Conservation (phyloP, 2,113 vertebrate species). For the Festucalex cinctus region DNA sequence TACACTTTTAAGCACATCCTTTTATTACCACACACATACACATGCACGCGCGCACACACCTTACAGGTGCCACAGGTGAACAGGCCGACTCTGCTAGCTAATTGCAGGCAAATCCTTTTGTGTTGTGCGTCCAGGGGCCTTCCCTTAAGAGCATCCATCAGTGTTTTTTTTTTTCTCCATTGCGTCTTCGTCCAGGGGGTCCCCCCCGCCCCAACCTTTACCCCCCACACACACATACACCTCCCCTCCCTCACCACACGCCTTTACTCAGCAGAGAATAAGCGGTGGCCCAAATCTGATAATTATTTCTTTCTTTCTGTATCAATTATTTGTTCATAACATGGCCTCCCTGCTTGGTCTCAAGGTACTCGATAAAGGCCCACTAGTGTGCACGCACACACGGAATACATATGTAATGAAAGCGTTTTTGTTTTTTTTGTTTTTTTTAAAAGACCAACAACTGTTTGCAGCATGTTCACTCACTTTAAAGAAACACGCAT, state of each 20-base stretch:
- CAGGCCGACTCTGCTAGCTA: slow-evolving; percentile 58
- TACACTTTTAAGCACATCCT: neutral
- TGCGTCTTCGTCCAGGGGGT: slow-evolving; percentile 55
- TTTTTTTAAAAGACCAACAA: slow-evolving; percentile 17
- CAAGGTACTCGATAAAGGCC: slow-evolving; percentile 72
- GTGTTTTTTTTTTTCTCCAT: slow-evolving; percentile 71
- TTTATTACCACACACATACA: slow-evolving; percentile 10
- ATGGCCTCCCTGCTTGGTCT: slow-evolving; percentile 60
- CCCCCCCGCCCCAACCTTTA: slow-evolving; percentile 8
- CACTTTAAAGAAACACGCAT: slow-evolving; percentile 12
- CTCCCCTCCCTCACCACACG: slow-evolving; percentile 25
- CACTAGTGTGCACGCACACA: slow-evolving; percentile 10
- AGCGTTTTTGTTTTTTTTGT: no score
- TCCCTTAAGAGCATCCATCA: slow-evolving; percentile 73
- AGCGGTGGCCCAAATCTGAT: slow-evolving; percentile 72
- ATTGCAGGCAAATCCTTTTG: slow-evolving; percentile 73
- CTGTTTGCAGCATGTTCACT: slow-evolving; percentile 26
- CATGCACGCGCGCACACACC: slow-evolving; percentile 33
- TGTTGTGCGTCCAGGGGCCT: slow-evolving; percentile 66
- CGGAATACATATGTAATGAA: no score
- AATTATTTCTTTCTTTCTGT: slow-evolving; percentile 80
- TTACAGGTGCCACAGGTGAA: slow-evolving; percentile 72
- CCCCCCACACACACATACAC: neutral
- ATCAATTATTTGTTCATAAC: slow-evolving; percentile 77
- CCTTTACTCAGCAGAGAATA: slow-evolving; percentile 56